A percentile compares a stretch with the other conserved stretches of the same genome.
These are phyloP conservation scores for Nephrocerus scutellatus DNA, from an alignment of 2,888 invertebrate species.

Conservation along the genomic window DNA sequence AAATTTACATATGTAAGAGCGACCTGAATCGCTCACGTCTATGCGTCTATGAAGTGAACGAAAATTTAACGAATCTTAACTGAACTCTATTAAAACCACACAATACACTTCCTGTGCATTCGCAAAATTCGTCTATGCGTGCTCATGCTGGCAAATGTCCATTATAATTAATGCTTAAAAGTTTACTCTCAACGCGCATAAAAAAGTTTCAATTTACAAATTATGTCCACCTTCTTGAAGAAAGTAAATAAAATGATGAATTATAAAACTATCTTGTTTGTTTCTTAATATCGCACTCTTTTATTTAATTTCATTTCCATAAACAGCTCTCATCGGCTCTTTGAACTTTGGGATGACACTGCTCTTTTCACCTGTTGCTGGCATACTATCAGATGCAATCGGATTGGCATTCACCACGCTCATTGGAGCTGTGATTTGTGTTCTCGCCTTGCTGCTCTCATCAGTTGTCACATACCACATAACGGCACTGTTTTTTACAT, in stretches of 20 bases:
- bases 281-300: background rate
- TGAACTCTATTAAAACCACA: too few species aligned
- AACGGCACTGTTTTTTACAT: conserved; percentile 17
- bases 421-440: conserved; percentile 12
- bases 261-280: background rate
- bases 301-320: background rate
- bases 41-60: too few species aligned
- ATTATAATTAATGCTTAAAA: too few species aligned
- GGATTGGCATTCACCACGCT: conserved; percentile 18
- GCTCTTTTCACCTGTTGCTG: conserved; percentile 19
- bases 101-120: too few species aligned
- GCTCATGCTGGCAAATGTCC: too few species aligned
- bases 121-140: too few species aligned
- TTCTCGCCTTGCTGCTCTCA: conserved; percentile 12
- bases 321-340: conserved; percentile 19
- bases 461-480: conserved; percentile 16
- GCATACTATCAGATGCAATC: conserved; percentile 17
- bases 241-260: background rate
- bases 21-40: too few species aligned
- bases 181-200: too few species aligned
- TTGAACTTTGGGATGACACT: conserved; percentile 19
- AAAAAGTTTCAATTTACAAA: too few species aligned
- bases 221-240: too few species aligned
- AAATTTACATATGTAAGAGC: too few species aligned
- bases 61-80: too few species aligned